These are phyloP conservation scores for Triplophysa dalaica DNA, from an alignment of 2,113 vertebrate species.

Conservation along the genomic window DNA sequence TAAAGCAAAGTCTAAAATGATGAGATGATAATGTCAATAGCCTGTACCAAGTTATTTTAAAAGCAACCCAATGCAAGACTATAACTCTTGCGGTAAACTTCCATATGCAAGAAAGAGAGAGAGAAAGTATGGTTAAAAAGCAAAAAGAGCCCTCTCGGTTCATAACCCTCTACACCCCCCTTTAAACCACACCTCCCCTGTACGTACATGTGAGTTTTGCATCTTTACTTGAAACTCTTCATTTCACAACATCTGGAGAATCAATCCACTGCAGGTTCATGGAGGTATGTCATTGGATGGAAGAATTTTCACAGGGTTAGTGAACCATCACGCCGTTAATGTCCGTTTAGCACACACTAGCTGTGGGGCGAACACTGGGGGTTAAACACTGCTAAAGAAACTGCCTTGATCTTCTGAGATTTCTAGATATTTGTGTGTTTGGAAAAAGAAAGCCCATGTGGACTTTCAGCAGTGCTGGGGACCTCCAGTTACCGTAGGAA, in stretches of 20 bases:
- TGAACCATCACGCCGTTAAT: slow-evolving; percentile 24
- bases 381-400: slow-evolving; percentile 27
- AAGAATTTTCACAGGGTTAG: slow-evolving; percentile 36
- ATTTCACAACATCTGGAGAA: neutral
- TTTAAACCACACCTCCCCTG: neutral
- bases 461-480: slow-evolving; percentile 52
- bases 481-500: slow-evolving; percentile 39
- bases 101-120: slow-evolving; percentile 32
- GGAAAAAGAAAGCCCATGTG: slow-evolving; percentile 45
- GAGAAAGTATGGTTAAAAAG: slow-evolving; percentile 20
- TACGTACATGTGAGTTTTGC: slow-evolving; percentile 4
- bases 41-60: slow-evolving; percentile 28
- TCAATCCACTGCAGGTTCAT: slow-evolving; percentile 42
- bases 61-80: slow-evolving; percentile 33
- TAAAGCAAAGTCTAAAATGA: slow-evolving; percentile 8
- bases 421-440: slow-evolving; percentile 5
- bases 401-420: slow-evolving; percentile 3
- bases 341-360: slow-evolving; percentile 26
- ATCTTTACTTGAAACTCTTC: neutral
- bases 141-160: slow-evolving; percentile 9
- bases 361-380: slow-evolving; percentile 39
- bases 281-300: slow-evolving; percentile 62
- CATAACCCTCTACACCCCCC: slow-evolving; percentile 1
- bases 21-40: slow-evolving; percentile 27
- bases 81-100: slow-evolving; percentile 52